Evolutionary conservation across 2,888 invertebrate species (phyloP), one percentile per base, ranked within the genome.

Genomic region (Deilephila elpenor): DNA sequence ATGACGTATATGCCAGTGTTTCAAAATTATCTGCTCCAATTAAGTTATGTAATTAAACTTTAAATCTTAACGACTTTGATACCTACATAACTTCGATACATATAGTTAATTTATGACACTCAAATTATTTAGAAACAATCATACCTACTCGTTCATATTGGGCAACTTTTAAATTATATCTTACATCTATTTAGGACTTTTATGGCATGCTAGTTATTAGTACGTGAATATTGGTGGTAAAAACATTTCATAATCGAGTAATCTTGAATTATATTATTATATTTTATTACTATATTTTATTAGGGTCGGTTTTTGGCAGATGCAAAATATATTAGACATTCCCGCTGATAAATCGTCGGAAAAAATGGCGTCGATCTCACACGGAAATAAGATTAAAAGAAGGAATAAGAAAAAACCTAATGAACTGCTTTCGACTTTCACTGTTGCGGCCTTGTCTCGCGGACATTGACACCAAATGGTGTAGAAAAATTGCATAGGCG

Each of bases 381-480:
- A 19, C 44, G 59, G 72, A 73, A 67, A 61, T 67, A 20, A 59
- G 32, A 20, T n/a, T 37, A 61, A 64, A 64, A 32, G 32, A 59
- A 67, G 67, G 56, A 67, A 37, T 56, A 56, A 59, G 59, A 73
- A 73, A 73, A 53, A 72, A 64, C 44, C n/a, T 73, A 67, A 62
- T 29, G 32, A 59, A 82, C 76, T 83, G 83, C 92, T 92, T 90
- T 92, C 91, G 82, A 91, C 92, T 93, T 93, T 93, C 93, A 85
- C 92, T 85, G 78, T 78, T 82, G 76, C 78, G 86, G 88, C 88
- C 89, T 90, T 87, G 89, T 85, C 74, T 75, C 76, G 77, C 87
- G 89, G 88, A 82, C 90, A 82, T 89, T 90, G 90, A 88, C 89
- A 84, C 83, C 76, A 76, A 83, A 81, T 79, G 78, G 78, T 76